Evolutionary conservation across 92 coral and sea anemone genomes (phyloP).

Genomic region (Umimayanthus kanabou): DNA sequence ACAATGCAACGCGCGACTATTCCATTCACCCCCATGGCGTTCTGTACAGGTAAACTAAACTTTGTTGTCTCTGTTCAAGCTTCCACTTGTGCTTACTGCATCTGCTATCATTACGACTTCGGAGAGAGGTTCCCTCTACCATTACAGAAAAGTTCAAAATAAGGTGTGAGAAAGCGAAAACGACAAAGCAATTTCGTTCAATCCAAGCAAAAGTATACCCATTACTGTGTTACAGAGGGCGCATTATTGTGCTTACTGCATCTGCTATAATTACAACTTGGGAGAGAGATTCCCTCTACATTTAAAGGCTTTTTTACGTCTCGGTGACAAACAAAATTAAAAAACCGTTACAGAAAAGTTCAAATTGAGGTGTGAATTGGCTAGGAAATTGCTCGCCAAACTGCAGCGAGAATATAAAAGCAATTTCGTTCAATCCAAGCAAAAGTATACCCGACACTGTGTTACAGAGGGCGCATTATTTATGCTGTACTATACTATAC

Average conservation of each 20-base stretch:
- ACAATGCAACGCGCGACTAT: constrained; percentile 64
- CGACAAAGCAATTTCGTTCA: not conserved
- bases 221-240: not conserved
- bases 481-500: too few relatives aligned
- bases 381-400: too few relatives aligned
- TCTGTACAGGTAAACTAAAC: constrained; percentile 63
- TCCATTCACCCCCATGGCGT: constrained; percentile 96
- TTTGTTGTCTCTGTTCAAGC: not conserved
- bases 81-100: not conserved
- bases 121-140: not conserved
- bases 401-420: not conserved
- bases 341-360: not conserved
- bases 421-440: not conserved
- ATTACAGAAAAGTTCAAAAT: not conserved
- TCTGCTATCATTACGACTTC: too few relatives aligned
- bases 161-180: too few relatives aligned
- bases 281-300: not conserved
- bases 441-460: too few relatives aligned
- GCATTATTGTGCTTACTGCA: not conserved
- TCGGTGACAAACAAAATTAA: too few relatives aligned
- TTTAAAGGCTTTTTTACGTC: not conserved
- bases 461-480: not conserved
- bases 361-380: too few relatives aligned
- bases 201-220: not conserved
- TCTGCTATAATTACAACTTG: too few relatives aligned